Conservation (phyloP, 2,797 vertebrate genomes). For the Pseudotriccus pelzelni region DNA sequence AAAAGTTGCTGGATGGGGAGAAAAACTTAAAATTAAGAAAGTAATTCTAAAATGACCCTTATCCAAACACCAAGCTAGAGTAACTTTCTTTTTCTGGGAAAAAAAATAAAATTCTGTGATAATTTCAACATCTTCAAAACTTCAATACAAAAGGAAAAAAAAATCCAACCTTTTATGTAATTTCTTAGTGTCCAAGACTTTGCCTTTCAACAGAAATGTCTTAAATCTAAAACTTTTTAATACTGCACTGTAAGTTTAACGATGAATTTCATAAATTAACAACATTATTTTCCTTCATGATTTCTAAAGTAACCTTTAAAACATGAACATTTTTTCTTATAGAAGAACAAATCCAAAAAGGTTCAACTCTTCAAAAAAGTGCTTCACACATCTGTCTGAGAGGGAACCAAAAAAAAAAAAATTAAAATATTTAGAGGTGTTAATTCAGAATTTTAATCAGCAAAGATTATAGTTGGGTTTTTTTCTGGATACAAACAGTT, state of each 20-base stretch:
- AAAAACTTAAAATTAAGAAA: neutral
- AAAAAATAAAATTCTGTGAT: neutral
- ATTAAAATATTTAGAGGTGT: neutral
- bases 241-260: neutral
- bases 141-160: neutral
- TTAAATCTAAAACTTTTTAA: neutral
- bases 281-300: neutral
- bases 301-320: neutral
- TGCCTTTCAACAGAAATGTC: neutral
- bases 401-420: neutral
- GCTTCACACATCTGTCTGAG: neutral
- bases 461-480: neutral
- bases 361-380: neutral
- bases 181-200: neutral
- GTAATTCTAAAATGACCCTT: neutral
- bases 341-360: neutral
- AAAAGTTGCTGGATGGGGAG: neutral
- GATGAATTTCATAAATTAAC: neutral
- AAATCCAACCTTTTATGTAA: neutral
- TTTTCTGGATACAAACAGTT: neutral
- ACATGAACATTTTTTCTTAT: neutral
- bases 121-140: neutral
- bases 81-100: neutral
- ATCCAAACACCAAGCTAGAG: neutral
- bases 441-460: neutral